phyloP scores from a whole-genome alignment of 2,113 vertebrate species.

The Mormyrus iriodes region DNA sequence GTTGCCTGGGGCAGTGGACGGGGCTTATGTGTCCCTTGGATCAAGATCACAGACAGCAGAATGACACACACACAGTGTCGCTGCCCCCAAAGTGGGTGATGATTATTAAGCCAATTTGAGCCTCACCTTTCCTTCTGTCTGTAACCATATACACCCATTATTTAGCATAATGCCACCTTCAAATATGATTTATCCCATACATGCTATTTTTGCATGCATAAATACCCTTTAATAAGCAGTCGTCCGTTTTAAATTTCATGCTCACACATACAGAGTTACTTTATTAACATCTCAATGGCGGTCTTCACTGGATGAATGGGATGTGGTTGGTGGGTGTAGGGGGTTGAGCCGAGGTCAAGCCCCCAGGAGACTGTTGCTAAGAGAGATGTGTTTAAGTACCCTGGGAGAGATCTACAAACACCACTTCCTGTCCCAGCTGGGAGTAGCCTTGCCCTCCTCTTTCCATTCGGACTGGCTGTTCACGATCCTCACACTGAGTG shows the following conservation, averaged over 20 bases:
- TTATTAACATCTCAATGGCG: slow-evolving; percentile 42
- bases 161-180: neutral
- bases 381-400: slow-evolving; percentile 39
- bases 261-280: neutral
- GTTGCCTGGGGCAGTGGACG: neutral
- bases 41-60: neutral
- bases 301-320: slow-evolving; percentile 25
- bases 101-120: neutral
- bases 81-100: neutral
- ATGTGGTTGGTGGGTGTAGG: slow-evolving; percentile 21
- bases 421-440: slow-evolving; percentile 59
- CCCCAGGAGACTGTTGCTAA: slow-evolving; percentile 28
- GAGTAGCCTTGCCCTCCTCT: slow-evolving; percentile 55
- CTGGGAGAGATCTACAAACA: slow-evolving; percentile 34
- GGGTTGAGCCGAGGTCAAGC: slow-evolving; percentile 37
- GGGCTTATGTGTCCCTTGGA: neutral
- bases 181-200: neutral
- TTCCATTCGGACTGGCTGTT: slow-evolving; percentile 57
- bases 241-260: neutral
- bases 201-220: neutral
- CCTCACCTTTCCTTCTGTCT: neutral
- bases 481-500: slow-evolving; percentile 23
- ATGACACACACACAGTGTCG: neutral
- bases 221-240: neutral
- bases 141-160: neutral